Conservation (phyloP, 1,140 invertebrate species). For the Acyrthosiphon pisum region DNA sequence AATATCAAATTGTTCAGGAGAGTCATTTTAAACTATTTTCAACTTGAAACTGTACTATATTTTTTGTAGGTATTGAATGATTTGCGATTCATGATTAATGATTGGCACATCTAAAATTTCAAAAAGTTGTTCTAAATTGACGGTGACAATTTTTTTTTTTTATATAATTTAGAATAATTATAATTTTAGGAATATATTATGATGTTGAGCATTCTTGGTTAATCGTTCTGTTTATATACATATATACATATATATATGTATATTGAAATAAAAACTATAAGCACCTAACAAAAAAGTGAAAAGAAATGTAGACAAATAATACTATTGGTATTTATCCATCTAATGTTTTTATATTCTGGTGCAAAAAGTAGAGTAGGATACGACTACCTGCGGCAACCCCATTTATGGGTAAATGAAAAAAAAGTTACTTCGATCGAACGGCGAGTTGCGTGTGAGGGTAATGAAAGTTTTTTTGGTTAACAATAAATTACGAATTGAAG, state of each 20-base stretch:
- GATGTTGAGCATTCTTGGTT: background rate
- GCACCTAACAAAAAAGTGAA: background rate
- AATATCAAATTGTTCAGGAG: too few species aligned
- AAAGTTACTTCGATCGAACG: background rate
- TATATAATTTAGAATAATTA: background rate
- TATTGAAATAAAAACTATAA: background rate
- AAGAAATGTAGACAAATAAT: background rate
- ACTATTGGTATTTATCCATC: background rate
- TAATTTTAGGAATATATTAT: background rate
- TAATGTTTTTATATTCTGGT: background rate
- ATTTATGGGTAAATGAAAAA: background rate
- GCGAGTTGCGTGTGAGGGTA: background rate
- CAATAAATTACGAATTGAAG: slow-evolving; percentile 19
- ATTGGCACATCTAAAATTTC: too few species aligned
- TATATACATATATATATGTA: background rate
- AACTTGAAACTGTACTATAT: too few species aligned
- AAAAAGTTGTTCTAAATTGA: too few species aligned
- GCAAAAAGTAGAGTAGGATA: background rate
- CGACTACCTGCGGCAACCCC: background rate
- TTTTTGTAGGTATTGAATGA: too few species aligned
- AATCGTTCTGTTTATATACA: background rate
- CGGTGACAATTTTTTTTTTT: too few species aligned
- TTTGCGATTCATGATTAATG: too few species aligned
- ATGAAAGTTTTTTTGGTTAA: slow-evolving; percentile 2
- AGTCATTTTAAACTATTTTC: too few species aligned